Percentiles rank a stretch among this genome's conserved stretches.
These are phyloP conservation scores for Sebastes fasciatus DNA, from an alignment of 2,113 vertebrate genomes.

Conservation along the genomic window DNA sequence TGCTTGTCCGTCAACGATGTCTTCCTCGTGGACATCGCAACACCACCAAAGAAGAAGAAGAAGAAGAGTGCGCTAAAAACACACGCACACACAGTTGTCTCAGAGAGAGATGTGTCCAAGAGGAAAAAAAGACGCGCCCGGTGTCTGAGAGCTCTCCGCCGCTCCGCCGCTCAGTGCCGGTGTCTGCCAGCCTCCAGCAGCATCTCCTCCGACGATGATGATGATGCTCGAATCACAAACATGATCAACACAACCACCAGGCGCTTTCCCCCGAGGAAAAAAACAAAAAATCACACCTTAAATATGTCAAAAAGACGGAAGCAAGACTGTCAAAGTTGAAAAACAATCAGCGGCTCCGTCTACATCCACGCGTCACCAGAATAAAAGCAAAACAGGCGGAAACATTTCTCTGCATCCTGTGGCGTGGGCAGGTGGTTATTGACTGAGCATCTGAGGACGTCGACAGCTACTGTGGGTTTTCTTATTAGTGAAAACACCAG, in stretches of 20 bases:
- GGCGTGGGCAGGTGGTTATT: conserved; percentile 75
- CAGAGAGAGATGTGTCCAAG: conserved; percentile 66
- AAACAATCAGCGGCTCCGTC: conserved; percentile 13
- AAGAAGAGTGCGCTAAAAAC: conserved; percentile 3
- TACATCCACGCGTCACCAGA: conserved; percentile 30
- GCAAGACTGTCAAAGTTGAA: conserved; percentile 50
- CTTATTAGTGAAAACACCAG: background rate
- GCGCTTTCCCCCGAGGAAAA: background rate
- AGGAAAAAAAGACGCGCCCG: conserved; percentile 44
- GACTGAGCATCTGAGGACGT: conserved; percentile 41
- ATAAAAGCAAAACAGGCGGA: conserved; percentile 59
- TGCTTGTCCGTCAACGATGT: conserved; percentile 77
- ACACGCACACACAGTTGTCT: conserved; percentile 32
- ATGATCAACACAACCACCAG: background rate
- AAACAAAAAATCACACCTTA: conserved; percentile 17
- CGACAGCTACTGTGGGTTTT: background rate
- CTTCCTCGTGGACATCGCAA: conserved; percentile 82
- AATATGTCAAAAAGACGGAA: conserved; percentile 22
- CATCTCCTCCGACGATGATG: too few relatives aligned
- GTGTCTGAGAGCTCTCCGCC: conserved; percentile 39
- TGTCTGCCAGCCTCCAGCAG: conserved; percentile 56
- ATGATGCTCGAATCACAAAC: too few relatives aligned
- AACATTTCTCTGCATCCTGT: conserved; percentile 65
- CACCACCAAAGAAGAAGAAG: background rate
- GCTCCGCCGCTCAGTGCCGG: conserved; percentile 67